Evolutionary conservation across 2,888 invertebrate species (phyloP), one percentile per base, ranked within the genome.

Genomic region (Vesta saturnalis): DNA sequence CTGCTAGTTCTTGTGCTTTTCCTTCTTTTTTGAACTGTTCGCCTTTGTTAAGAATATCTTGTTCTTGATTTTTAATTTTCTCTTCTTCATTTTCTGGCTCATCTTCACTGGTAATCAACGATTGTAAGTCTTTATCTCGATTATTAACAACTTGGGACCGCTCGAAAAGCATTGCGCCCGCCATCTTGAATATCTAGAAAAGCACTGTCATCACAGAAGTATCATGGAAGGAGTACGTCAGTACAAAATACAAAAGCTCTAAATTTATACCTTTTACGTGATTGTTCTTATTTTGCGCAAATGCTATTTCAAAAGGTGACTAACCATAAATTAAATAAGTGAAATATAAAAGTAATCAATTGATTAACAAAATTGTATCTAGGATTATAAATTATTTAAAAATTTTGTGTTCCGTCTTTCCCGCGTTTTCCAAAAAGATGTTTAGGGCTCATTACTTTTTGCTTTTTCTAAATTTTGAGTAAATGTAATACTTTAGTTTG

Each of bases 11-110:
- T 85, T 95, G 94, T 73, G 97, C 96, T 85, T 96, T 95, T 82
- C 95, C 95, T 84, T 94, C 94, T 81, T 95, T 94, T 85, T 97
- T 95, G 84, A 96, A 94, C 72, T 94, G 90, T 83, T 94, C 93
- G 59, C 97, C 97, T 76, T 98, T 88, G 81, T 97, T 94, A 78
- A 97, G 87, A 76, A 99, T 97, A 64, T 94, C 94, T 82, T 95
- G 95, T 83, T 99, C 99, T 84, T 96, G 96, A 70, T 91, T 90
- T 77, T 94, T 92, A 83, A 97, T 94, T 77, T 92, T 92, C 82
- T 96, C 96, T 84, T 96, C 94, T 82, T 93, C 92, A 79, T 92
- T 92, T 79, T 92, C 92, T 61, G 90, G 86, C 78, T 92, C 92
- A 79, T 91, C 91, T 80, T 92, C 92, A 77, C 91, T 90, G 77